Evolutionary conservation across 2,888 invertebrate species (phyloP).

Genomic region (Amblyjoppa fuscipennis): DNA sequence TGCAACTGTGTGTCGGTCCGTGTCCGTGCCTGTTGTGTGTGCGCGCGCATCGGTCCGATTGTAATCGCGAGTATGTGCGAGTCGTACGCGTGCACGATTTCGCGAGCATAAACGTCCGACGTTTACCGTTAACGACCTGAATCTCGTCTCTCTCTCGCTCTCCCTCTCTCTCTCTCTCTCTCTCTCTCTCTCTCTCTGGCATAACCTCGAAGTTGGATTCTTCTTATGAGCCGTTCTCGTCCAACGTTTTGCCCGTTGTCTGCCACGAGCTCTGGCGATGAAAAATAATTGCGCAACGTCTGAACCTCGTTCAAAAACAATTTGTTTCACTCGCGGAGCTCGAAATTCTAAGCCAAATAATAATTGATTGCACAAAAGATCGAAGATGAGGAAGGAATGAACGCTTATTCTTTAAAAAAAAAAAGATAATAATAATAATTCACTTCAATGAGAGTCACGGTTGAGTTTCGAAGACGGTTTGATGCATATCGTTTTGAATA

Average conservation of each 20-base stretch:
- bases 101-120: slow-evolving; percentile 75
- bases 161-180: slow-evolving; percentile 12
- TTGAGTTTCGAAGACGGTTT: neutral
- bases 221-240: slow-evolving; percentile 1
- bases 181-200: slow-evolving; percentile 18
- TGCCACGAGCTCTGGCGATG: neutral
- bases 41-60: slow-evolving; percentile 14
- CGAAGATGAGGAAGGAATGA: neutral
- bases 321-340: neutral
- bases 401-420: neutral
- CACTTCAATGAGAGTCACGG: neutral
- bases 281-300: slow-evolving; percentile 1
- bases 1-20: slow-evolving; percentile 9
- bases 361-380: neutral
- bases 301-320: neutral
- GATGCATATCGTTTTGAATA: neutral
- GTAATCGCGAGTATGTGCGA: slow-evolving; percentile 37
- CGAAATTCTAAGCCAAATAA: neutral
- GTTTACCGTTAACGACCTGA: slow-evolving; percentile 82
- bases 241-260: neutral
- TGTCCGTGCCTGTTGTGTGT: slow-evolving; percentile 5
- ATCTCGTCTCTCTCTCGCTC: slow-evolving; percentile 68
- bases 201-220: slow-evolving; percentile 47
- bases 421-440: neutral
- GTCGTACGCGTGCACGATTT: slow-evolving; percentile 70